phyloP scores from a whole-genome alignment of 2,888 invertebrate genomes.

The Ennomos erosarius region DNA sequence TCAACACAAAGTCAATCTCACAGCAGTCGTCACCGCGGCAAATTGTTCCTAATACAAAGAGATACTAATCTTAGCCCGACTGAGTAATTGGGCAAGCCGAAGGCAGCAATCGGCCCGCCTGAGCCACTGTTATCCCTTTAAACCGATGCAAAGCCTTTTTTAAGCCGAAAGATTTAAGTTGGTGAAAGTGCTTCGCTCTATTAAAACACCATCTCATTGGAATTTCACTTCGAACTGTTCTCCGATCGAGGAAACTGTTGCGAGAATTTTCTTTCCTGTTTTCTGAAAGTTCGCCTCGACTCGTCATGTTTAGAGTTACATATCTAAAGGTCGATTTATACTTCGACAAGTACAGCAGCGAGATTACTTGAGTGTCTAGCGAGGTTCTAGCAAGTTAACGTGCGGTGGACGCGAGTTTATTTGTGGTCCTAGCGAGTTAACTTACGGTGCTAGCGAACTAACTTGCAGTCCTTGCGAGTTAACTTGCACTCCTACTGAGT shows the following conservation, averaged over 20 bases:
- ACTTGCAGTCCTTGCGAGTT: too few species aligned
- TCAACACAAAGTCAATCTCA: constrained; percentile 46
- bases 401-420: too few species aligned
- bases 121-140: constrained; percentile 81
- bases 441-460: too few species aligned
- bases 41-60: constrained; percentile 56
- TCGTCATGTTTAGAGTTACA: too few species aligned
- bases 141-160: constrained; percentile 84
- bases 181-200: constrained; percentile 82
- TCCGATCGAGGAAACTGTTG: constrained; percentile 38
- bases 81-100: constrained; percentile 80
- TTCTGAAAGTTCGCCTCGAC: too few species aligned
- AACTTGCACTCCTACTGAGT: too few species aligned
- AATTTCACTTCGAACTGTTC: constrained; percentile 57
- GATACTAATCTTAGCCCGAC: constrained; percentile 72
- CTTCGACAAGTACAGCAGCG: too few species aligned
- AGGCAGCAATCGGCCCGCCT: constrained; percentile 76
- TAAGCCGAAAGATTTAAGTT: constrained; percentile 84
- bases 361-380: too few species aligned
- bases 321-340: too few species aligned
- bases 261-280: constrained; percentile 11
- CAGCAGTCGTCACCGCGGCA: constrained; percentile 47
- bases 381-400: too few species aligned
- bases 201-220: constrained; percentile 79
- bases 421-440: too few species aligned